Conservation (phyloP, 2,113 vertebrate species). For the Geothlypis trichas region DNA sequence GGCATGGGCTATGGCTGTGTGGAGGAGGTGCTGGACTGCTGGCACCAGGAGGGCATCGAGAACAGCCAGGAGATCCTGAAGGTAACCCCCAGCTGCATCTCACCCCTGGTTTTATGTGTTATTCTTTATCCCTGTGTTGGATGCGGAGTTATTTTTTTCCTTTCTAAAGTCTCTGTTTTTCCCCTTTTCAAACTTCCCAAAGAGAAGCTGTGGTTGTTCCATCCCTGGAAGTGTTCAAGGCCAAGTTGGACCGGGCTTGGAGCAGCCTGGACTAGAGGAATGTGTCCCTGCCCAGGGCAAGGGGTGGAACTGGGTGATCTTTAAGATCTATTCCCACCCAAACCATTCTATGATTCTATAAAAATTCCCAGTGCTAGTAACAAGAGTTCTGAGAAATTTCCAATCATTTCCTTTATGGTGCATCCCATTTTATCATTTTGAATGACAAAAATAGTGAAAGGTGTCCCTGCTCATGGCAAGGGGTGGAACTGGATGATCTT, state of each 20-base stretch:
- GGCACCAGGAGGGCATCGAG: slow-evolving; percentile 91
- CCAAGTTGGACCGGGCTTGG: not conserved
- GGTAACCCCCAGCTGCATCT: slow-evolving; percentile 63
- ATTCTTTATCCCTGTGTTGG: fast-evolving
- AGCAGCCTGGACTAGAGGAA: not conserved
- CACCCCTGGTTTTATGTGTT: not conserved
- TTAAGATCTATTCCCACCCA: not conserved
- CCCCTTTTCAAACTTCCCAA: not conserved
- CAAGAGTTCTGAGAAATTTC: too few relatives aligned
- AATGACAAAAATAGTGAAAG: not conserved
- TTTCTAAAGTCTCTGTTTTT: fast-evolving
- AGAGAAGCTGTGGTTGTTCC: not conserved
- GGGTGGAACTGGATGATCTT: not conserved
- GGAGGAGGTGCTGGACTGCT: slow-evolving; percentile 86
- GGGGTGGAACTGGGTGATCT: not conserved
- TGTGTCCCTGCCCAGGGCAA: not conserved
- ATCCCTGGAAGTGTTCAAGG: not conserved
- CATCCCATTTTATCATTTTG: too few relatives aligned
- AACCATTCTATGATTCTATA: not conserved
- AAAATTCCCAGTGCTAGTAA: too few relatives aligned
- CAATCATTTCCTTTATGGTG: too few relatives aligned
- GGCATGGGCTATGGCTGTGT: slow-evolving; percentile 85
- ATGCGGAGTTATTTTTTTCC: not conserved
- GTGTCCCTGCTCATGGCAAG: not conserved
- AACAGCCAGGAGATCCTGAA: slow-evolving; percentile 91